These are phyloP conservation scores for Oasisia sp. DNA, from an alignment of 2,888 invertebrate species.

Conservation along the genomic window DNA sequence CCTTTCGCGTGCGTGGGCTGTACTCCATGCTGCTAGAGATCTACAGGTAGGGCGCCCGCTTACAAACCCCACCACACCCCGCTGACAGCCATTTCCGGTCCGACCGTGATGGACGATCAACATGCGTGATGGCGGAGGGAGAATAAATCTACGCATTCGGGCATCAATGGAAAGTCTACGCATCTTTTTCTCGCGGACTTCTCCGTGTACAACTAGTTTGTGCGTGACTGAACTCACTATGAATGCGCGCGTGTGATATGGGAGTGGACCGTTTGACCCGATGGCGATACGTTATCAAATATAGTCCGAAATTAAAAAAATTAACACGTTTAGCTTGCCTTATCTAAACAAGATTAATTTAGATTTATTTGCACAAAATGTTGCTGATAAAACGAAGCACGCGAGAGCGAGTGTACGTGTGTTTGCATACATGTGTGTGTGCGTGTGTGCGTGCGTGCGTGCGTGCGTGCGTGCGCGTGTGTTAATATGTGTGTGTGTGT, in stretches of 20 bases:
- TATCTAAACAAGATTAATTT: neutral
- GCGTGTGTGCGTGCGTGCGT: no score
- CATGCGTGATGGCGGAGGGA: neutral
- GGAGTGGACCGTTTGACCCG: neutral
- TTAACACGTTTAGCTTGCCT: no score
- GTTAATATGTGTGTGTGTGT: no score
- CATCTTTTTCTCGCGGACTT: neutral
- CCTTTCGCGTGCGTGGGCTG: neutral
- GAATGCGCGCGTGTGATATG: neutral
- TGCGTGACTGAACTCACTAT: neutral
- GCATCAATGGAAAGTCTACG: neutral
- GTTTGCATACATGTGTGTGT: no score
- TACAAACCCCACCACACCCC: neutral
- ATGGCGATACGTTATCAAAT: no score
- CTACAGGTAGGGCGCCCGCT: neutral
- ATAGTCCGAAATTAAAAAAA: no score
- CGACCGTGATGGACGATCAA: neutral
- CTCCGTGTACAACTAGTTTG: neutral
- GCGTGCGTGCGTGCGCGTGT: no score
- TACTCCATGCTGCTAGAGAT: neutral
- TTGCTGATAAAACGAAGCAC: neutral
- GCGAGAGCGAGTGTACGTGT: no score
- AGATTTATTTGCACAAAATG: neutral
- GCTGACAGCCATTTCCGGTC: conserved; percentile 5
- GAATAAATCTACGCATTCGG: neutral